These are phyloP conservation scores for Sebastes diaconus DNA, from an alignment of 2,797 vertebrate species.

Conservation along the genomic window DNA sequence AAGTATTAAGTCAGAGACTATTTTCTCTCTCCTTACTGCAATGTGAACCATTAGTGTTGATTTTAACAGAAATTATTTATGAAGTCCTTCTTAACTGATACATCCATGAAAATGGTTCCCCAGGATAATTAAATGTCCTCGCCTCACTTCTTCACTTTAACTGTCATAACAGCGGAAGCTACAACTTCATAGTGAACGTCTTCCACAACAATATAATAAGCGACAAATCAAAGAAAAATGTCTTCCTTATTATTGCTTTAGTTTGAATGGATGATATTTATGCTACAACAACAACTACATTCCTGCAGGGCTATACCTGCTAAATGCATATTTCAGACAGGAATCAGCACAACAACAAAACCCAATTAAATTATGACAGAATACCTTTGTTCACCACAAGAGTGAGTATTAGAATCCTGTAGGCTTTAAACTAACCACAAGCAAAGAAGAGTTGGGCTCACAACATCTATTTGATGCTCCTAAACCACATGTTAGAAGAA, in stretches of 20 bases:
- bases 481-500: neutral
- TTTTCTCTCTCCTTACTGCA: conserved; percentile 45
- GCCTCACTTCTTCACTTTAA: conserved; percentile 1
- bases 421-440: neutral
- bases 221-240: neutral
- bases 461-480: neutral
- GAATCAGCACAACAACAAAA: neutral
- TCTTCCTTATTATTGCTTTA: neutral
- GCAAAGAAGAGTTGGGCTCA: neutral
- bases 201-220: neutral
- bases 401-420: neutral
- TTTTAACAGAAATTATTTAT: conserved; percentile 52
- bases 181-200: neutral
- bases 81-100: conserved; percentile 39
- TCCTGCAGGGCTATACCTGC: neutral
- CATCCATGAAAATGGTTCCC: conserved; percentile 32
- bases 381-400: neutral
- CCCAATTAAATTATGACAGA: neutral
- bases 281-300: neutral
- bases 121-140: conserved; percentile 19
- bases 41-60: conserved; percentile 37
- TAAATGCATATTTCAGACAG: neutral
- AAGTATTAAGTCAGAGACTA: conserved; percentile 23
- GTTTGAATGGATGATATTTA: neutral
- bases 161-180: conserved; percentile 15